A percentile compares a stretch with the other conserved stretches of the same genome.
phyloP scores from a whole-genome alignment of 2,113 vertebrate genomes.

The Lamprologus sp. region DNA sequence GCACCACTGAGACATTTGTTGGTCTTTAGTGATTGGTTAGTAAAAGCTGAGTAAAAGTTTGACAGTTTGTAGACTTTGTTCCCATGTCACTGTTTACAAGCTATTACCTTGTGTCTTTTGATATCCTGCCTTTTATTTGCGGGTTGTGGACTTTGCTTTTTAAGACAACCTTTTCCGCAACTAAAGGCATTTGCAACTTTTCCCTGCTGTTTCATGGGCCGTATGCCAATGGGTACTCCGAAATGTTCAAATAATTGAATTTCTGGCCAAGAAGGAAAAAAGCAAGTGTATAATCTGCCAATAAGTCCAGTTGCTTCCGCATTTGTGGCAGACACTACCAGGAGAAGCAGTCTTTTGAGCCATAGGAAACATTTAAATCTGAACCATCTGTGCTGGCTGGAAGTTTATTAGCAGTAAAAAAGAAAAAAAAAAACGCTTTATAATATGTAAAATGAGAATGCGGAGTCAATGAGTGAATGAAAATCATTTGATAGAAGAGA shows the following conservation, averaged over 20 bases:
- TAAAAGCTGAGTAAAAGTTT: neutral
- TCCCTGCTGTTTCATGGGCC: neutral
- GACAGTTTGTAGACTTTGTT: neutral
- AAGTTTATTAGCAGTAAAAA: neutral
- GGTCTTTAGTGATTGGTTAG: neutral
- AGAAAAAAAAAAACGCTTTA: fast-evolving
- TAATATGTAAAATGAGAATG: neutral
- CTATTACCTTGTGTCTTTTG: neutral
- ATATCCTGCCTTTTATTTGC: neutral
- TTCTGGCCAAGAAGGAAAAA: neutral
- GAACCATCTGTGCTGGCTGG: neutral
- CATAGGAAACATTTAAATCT: neutral
- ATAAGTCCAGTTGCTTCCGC: neutral
- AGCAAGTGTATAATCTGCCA: neutral
- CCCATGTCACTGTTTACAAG: neutral
- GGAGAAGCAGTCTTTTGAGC: neutral
- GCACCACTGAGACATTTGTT: neutral
- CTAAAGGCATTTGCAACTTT: neutral
- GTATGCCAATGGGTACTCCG: neutral
- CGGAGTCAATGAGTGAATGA: neutral
- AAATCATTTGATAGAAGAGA: neutral
- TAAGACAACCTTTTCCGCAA: neutral
- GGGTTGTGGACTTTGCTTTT: neutral
- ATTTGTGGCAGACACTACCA: neutral
- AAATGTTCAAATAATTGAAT: neutral